A percentile compares a stretch with the other conserved stretches of the same genome.
Conservation (phyloP, 37 sponge, comb jelly and placozoan species). For the Haliclona indistincta region DNA sequence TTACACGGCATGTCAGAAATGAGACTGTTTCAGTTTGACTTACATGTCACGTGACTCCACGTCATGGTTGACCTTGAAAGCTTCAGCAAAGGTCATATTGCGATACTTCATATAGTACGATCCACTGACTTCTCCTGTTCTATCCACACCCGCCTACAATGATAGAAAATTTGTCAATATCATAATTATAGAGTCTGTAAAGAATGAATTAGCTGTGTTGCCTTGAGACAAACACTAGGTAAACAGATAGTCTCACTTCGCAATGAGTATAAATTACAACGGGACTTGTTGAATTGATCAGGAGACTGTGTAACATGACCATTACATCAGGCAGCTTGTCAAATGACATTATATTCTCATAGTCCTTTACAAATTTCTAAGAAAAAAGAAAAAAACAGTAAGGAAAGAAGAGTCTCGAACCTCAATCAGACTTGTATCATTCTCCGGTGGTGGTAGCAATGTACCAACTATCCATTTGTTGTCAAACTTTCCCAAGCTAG, state of each 20-base stretch:
- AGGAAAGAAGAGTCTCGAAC: conserved; percentile 27
- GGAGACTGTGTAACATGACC: conserved; percentile 15
- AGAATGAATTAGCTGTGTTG: not conserved
- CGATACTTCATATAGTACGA: conserved; percentile 78
- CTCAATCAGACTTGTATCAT: conserved; percentile 40
- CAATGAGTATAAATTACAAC: conserved; percentile 83
- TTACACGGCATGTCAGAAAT: not conserved
- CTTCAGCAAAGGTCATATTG: conserved; percentile 74
- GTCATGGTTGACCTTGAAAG: conserved; percentile 79
- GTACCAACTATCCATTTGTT: conserved; percentile 64
- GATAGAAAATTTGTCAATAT: not conserved
- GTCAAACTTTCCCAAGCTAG: conserved; percentile 40
- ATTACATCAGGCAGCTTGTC: conserved; percentile 53
- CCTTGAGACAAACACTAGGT: too few relatives aligned
- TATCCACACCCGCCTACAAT: conserved; percentile 62
- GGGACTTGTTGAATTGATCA: too few relatives aligned
- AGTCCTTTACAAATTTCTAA: conserved; percentile 54
- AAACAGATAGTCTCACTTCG: conserved; percentile 64
- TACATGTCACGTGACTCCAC: conserved; percentile 81
- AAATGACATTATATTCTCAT: conserved; percentile 26
- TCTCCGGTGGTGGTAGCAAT: conserved; percentile 46
- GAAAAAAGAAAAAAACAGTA: not conserved
- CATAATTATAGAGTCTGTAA: not conserved
- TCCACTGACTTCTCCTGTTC: conserved; percentile 66
- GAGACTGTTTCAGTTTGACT: conserved; percentile 3